Conservation (phyloP, 2,113 vertebrate species). For the Semicossyphus pulcher region DNA sequence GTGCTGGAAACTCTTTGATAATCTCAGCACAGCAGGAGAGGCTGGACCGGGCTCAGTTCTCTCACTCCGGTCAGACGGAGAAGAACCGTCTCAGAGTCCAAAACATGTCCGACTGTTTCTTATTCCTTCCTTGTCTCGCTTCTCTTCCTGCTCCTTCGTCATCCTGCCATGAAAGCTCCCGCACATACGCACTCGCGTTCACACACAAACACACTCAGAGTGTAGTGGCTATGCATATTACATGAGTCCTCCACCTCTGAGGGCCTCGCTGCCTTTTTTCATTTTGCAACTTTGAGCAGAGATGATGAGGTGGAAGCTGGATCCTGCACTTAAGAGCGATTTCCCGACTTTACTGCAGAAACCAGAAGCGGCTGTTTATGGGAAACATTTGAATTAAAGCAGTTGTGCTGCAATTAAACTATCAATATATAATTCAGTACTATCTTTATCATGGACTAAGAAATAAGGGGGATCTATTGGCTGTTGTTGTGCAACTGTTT, state of each 20-base stretch:
- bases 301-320: conserved; percentile 67
- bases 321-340: conserved; percentile 57
- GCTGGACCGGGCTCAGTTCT: conserved; percentile 34
- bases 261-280: conserved; percentile 67
- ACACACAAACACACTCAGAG: conserved; percentile 50
- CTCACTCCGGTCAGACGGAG: conserved; percentile 34
- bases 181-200: conserved; percentile 25
- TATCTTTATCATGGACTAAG: conserved; percentile 22
- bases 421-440: conserved; percentile 16
- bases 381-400: conserved; percentile 13
- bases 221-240: conserved; percentile 73
- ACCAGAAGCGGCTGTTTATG: conserved; percentile 33
- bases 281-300: conserved; percentile 63
- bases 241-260: conserved; percentile 77
- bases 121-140: conserved; percentile 58
- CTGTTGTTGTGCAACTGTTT: conserved; percentile 10
- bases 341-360: conserved; percentile 38
- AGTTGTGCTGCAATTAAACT: conserved; percentile 20
- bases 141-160: conserved; percentile 48
- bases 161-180: conserved; percentile 59
- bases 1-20: conserved; percentile 25
- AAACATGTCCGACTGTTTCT: conserved; percentile 49
- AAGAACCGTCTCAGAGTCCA: conserved; percentile 23
- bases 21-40: conserved; percentile 12
- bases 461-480: conserved; percentile 41